A percentile compares a stretch with the other conserved stretches of the same genome.
These are phyloP conservation scores for Pycnomerus fuliginosus DNA, from an alignment of 2,888 invertebrate species.

Conservation along the genomic window DNA sequence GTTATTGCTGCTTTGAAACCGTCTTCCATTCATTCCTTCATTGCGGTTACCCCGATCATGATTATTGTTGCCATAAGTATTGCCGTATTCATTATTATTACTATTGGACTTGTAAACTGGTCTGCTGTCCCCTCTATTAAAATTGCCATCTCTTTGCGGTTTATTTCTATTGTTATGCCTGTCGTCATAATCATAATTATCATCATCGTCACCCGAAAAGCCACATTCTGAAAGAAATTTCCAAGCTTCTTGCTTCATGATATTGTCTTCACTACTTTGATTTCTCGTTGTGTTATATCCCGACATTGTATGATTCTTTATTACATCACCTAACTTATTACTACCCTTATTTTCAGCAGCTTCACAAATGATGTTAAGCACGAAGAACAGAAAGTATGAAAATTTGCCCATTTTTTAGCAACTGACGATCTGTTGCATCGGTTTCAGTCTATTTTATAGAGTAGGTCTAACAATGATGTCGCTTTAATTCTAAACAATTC, in stretches of 20 bases:
- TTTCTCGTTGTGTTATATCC: constrained; percentile 21
- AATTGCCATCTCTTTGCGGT: neutral
- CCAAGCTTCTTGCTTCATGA: constrained; percentile 37
- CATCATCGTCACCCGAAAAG: constrained; percentile 26
- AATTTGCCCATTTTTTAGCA: neutral
- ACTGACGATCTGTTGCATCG: no score
- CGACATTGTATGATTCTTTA: constrained; percentile 27
- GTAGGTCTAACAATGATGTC: no score
- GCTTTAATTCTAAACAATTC: no score
- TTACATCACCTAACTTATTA: constrained; percentile 29
- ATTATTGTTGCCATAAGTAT: constrained; percentile 9
- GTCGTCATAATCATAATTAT: constrained; percentile 8
- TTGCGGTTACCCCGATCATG: constrained; percentile 6
- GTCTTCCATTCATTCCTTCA: constrained; percentile 1
- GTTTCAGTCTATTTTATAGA: no score
- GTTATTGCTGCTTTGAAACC: constrained; percentile 1
- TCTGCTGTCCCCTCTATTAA: constrained; percentile 1
- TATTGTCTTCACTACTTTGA: constrained; percentile 24
- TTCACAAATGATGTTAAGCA: neutral
- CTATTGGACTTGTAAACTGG: constrained; percentile 4
- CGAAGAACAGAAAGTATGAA: neutral
- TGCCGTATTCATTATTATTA: constrained; percentile 6
- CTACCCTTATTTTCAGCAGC: constrained; percentile 9
- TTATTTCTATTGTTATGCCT: constrained; percentile 6
- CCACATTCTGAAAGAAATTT: constrained; percentile 42